Evolutionary conservation across 2,113 vertebrate genomes (phyloP).

Genomic region (Baryphthengus martii): DNA sequence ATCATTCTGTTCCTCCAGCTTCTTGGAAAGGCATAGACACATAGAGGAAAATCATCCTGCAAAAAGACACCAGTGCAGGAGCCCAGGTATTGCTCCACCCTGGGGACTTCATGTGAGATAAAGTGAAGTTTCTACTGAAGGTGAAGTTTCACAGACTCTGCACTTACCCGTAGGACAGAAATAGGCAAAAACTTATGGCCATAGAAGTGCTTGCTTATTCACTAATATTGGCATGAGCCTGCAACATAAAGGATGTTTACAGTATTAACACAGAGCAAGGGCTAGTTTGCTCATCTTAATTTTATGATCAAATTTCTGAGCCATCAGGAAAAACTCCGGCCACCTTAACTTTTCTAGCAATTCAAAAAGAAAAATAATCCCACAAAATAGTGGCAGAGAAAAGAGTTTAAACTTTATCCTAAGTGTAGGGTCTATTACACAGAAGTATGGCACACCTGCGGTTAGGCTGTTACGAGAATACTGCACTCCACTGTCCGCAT

Average conservation of each 20-base stretch:
- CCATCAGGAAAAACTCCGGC: neutral
- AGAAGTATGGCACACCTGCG: neutral
- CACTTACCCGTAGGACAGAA: neutral
- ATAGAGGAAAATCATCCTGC: neutral
- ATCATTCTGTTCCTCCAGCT: neutral
- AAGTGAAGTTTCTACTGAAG: neutral
- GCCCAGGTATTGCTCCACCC: neutral
- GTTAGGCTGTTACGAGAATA: neutral
- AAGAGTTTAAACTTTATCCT: neutral
- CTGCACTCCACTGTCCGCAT: neutral
- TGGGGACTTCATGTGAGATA: neutral
- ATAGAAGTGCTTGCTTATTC: neutral
- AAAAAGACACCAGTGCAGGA: neutral
- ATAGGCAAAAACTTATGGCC: neutral
- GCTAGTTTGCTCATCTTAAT: neutral
- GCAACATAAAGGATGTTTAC: neutral
- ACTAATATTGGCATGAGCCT: neutral
- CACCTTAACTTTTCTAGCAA: neutral
- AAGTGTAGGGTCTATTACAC: neutral
- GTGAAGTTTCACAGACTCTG: neutral
- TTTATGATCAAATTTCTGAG: neutral
- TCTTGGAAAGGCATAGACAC: neutral
- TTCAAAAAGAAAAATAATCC: neutral
- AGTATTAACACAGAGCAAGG: neutral
- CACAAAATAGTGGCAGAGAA: neutral